Percentiles rank a stretch among this genome's conserved stretches.
phyloP scores from a whole-genome alignment of 2,888 invertebrate genomes.

The Xylocampa areola region DNA sequence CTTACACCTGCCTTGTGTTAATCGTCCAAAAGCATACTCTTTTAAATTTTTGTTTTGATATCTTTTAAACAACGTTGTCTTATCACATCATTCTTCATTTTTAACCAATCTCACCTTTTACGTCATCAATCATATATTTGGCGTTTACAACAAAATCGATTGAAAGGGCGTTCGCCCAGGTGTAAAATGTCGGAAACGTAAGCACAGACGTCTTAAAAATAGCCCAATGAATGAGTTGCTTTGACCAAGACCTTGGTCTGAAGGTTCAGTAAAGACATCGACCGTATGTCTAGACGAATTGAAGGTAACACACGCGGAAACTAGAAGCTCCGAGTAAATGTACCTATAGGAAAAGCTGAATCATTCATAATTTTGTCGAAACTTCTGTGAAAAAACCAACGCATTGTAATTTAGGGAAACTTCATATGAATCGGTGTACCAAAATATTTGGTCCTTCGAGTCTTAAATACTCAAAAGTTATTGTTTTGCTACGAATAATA shows the following conservation, averaged over 20 bases:
- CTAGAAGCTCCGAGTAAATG: slow-evolving; percentile 49
- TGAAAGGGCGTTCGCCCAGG: slow-evolving; percentile 47
- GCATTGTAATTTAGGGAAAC: background rate
- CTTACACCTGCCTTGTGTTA: no score
- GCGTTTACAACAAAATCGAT: slow-evolving; percentile 27
- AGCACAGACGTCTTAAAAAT: slow-evolving; percentile 50
- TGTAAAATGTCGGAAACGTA: slow-evolving; percentile 46
- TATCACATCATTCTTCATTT: background rate
- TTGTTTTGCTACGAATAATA: background rate
- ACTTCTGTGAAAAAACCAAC: slow-evolving; percentile 1
- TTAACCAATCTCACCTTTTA: background rate
- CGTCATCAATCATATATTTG: slow-evolving; percentile 17
- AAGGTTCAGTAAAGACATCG: slow-evolving; percentile 63
- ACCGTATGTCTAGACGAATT: slow-evolving; percentile 59
- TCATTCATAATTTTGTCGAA: slow-evolving; percentile 6
- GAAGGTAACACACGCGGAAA: slow-evolving; percentile 46
- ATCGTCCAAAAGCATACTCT: no score
- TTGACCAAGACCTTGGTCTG: slow-evolving; percentile 59
- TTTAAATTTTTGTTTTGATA: background rate
- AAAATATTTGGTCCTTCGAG: slow-evolving; percentile 9
- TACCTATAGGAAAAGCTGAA: slow-evolving; percentile 19
- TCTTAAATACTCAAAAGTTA: background rate
- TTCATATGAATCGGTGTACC: slow-evolving; percentile 21
- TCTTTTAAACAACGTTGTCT: background rate
- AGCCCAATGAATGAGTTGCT: slow-evolving; percentile 48